Conservation (phyloP, 2,888 invertebrate species). For the Ernsta delagoae region DNA sequence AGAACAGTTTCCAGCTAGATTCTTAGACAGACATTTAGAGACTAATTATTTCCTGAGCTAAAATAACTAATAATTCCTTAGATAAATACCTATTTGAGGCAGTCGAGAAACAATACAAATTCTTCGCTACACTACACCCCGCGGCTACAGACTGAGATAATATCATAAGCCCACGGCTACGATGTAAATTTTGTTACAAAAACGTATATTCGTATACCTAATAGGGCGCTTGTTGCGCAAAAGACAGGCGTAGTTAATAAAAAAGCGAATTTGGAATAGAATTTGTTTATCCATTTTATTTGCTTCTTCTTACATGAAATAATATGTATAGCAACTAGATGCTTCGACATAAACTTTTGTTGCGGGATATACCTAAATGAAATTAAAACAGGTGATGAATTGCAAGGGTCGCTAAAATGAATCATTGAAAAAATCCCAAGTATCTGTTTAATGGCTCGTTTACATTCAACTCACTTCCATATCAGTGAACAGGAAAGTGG, state of each 20-base stretch:
- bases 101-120: slow-evolving; percentile 15
- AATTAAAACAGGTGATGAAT: no score
- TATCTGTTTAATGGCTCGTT: background rate
- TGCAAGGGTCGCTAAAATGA: background rate
- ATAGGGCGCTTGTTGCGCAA: slow-evolving; percentile 15
- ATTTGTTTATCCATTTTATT: background rate
- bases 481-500: background rate
- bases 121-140: slow-evolving; percentile 4
- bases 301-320: background rate
- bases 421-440: background rate
- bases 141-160: slow-evolving; percentile 26
- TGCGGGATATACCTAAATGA: no score
- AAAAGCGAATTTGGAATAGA: background rate
- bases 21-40: background rate
- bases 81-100: slow-evolving; percentile 3
- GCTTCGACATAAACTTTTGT: no score
- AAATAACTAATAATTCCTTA: background rate
- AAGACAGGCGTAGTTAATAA: slow-evolving; percentile 12
- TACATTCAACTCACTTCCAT: background rate
- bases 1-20: background rate
- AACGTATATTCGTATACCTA: slow-evolving; percentile 14
- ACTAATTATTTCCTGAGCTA: background rate
- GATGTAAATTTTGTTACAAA: slow-evolving; percentile 25
- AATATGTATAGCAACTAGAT: no score
- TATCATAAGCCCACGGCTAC: slow-evolving; percentile 16